Conservation (phyloP, 2,797 vertebrate genomes). For the Sciurus vulgaris region DNA sequence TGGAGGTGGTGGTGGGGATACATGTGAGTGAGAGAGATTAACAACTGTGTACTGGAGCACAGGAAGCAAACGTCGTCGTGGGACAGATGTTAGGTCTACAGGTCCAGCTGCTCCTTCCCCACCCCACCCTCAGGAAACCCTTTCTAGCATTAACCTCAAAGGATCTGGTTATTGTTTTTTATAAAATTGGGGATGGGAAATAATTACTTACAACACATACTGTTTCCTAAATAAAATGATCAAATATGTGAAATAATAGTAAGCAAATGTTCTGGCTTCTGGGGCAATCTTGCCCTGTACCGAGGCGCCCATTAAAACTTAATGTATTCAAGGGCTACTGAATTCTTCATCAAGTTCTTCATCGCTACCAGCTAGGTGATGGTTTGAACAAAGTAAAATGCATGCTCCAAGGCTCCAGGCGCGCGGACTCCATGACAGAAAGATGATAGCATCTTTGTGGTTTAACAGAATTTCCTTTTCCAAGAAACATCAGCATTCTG, state of each 20-base stretch:
- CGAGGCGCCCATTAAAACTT: neutral
- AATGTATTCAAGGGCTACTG: neutral
- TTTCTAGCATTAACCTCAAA: neutral
- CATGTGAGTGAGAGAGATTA: neutral
- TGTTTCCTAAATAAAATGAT: slow-evolving; percentile 44
- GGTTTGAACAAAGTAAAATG: neutral
- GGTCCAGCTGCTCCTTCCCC: neutral
- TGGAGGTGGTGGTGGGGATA: neutral
- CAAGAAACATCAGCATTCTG: slow-evolving; percentile 19
- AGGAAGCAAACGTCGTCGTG: neutral
- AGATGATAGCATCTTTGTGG: neutral
- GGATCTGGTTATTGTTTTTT: neutral
- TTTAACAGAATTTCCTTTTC: slow-evolving; percentile 5
- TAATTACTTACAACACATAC: neutral
- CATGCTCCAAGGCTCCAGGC: neutral
- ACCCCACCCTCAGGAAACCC: neutral
- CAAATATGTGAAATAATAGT: neutral
- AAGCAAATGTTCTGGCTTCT: neutral
- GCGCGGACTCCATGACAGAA: neutral
- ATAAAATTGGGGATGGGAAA: neutral
- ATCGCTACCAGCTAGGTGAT: neutral
- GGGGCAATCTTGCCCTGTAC: neutral
- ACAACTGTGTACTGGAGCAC: neutral
- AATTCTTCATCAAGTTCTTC: neutral
- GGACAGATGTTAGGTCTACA: neutral